phyloP scores from a whole-genome alignment of 2,888 invertebrate genomes.

The Leucoma salicis region DNA sequence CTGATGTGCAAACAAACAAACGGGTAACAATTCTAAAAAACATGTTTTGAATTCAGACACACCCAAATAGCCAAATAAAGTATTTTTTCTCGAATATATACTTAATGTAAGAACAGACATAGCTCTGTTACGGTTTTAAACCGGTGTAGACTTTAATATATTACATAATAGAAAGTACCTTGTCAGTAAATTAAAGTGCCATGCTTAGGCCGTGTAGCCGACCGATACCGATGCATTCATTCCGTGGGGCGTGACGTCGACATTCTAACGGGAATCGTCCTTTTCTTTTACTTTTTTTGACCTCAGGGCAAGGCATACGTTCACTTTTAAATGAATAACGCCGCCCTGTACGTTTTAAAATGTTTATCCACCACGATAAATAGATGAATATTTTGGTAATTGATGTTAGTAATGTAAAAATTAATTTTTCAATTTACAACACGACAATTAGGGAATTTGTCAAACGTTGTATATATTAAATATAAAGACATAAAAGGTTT shows the following conservation, averaged over 20 bases:
- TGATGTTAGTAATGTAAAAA: no score
- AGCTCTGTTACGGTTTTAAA: no score
- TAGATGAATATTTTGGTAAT: not conserved
- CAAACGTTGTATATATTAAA: no score
- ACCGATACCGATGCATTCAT: slow-evolving; percentile 25
- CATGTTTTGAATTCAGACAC: no score
- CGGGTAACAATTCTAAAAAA: no score
- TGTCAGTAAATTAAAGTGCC: slow-evolving; percentile 15
- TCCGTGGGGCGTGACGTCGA: slow-evolving; percentile 61
- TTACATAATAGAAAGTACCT: slow-evolving; percentile 27
- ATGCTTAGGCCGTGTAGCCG: slow-evolving; percentile 2
- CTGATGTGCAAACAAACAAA: no score
- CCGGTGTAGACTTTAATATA: no score
- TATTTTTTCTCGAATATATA: no score
- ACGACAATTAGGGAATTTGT: no score
- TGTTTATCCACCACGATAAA: not conserved
- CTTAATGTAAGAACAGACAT: no score
- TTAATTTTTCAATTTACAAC: slow-evolving; percentile 1
- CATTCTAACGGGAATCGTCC: slow-evolving; percentile 68
- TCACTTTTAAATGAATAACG: slow-evolving; percentile 76
- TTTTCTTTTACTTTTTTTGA: slow-evolving; percentile 66
- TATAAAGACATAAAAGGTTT: no score
- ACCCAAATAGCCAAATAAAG: no score
- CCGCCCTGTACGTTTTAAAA: slow-evolving; percentile 23
- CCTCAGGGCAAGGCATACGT: slow-evolving; percentile 60